Conservation (phyloP, 2,888 invertebrate species). For the Heliconius charithonia region DNA sequence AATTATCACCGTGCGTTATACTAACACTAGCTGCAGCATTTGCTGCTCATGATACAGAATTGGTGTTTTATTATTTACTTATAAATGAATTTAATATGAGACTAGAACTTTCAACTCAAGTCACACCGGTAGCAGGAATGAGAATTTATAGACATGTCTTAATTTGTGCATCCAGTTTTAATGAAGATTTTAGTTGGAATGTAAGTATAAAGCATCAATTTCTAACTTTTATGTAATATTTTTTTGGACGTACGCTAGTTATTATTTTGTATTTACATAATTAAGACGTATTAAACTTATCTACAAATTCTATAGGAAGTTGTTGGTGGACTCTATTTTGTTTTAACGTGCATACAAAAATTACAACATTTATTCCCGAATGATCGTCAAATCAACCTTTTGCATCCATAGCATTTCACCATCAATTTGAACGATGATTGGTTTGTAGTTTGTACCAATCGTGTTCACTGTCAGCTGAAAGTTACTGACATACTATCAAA, state of each 20-base stretch:
- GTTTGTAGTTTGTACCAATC: background rate
- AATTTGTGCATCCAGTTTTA: slow-evolving; percentile 59
- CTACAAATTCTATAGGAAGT: too few relatives aligned
- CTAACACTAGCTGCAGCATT: slow-evolving; percentile 54
- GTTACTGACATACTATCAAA: background rate
- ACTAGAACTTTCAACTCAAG: slow-evolving; percentile 53
- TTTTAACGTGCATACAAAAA: background rate
- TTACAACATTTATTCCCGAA: background rate
- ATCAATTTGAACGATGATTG: background rate
- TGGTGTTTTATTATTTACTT: slow-evolving; percentile 58
- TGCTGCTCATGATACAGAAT: slow-evolving; percentile 65
- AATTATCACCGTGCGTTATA: slow-evolving; percentile 45
- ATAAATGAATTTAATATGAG: slow-evolving; percentile 63
- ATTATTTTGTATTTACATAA: too few relatives aligned
- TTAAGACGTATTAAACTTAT: too few relatives aligned
- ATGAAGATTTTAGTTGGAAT: slow-evolving; percentile 59
- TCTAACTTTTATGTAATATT: background rate
- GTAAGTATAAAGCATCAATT: slow-evolving; percentile 53
- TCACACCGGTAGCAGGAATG: slow-evolving; percentile 53
- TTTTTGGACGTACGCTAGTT: background rate
- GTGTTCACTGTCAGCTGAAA: background rate
- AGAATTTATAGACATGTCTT: slow-evolving; percentile 63
- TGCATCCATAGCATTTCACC: background rate
- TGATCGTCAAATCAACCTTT: background rate
- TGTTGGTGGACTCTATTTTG: too few relatives aligned